Evolutionary conservation across 2,113 vertebrate genomes (phyloP).

Genomic region (Scolopax mira): DNA sequence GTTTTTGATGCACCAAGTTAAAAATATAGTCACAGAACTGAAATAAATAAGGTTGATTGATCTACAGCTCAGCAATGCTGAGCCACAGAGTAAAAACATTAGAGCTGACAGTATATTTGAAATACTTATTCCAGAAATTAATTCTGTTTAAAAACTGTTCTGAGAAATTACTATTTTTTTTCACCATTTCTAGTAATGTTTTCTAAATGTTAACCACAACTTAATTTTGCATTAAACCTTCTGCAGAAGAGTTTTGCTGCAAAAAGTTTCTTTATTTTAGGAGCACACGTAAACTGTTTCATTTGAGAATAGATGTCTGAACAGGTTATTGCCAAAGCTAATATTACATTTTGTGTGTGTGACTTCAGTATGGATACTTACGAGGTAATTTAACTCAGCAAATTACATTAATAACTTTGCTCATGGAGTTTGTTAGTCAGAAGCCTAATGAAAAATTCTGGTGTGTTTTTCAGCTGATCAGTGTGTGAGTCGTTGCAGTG

Average conservation of each 20-base stretch:
- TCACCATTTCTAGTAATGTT: neutral
- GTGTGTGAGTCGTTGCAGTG: constrained; percentile 80
- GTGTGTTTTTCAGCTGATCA: constrained; percentile 75
- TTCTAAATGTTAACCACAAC: neutral
- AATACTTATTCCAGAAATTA: neutral
- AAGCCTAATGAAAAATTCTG: constrained; percentile 56
- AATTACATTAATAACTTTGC: neutral
- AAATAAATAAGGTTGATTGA: neutral
- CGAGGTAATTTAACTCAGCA: neutral
- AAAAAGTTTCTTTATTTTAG: neutral
- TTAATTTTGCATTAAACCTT: neutral
- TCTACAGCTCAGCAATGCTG: neutral
- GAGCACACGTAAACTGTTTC: neutral
- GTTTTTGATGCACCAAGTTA: neutral
- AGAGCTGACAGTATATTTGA: neutral
- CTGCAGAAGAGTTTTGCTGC: neutral
- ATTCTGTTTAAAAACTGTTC: neutral
- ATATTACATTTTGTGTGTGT: neutral
- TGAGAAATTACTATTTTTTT: neutral
- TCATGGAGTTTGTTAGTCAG: neutral
- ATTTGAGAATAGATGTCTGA: neutral
- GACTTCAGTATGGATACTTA: neutral
- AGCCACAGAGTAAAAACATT: neutral
- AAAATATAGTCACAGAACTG: neutral
- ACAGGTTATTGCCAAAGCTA: neutral